A percentile compares a stretch with the other conserved stretches of the same genome.
Evolutionary conservation across 30 jellyfish, hydroid and myxozoan species (phyloP).

Genomic region (Nemopilema nomurai): DNA sequence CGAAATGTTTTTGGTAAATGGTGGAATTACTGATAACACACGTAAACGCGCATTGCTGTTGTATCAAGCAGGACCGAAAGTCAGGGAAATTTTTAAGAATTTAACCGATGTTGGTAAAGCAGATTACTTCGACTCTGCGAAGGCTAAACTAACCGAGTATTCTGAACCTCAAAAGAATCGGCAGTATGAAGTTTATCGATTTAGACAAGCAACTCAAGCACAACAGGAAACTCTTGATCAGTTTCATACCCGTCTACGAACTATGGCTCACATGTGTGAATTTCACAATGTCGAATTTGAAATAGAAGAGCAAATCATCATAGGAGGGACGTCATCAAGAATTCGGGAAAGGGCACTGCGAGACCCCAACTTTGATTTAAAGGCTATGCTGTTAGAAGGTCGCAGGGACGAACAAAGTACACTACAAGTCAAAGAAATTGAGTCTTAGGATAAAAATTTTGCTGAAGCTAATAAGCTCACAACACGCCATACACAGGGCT

Average conservation of each 20-base stretch:
- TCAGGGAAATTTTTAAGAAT: slow-evolving; percentile 28
- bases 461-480: slow-evolving; percentile 17
- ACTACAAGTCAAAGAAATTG: too few species aligned
- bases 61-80: slow-evolving; percentile 53
- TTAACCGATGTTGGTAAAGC: slow-evolving; percentile 22
- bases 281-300: slow-evolving; percentile 32
- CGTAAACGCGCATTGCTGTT: slow-evolving; percentile 22
- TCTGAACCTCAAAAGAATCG: slow-evolving; percentile 52
- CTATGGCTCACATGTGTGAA: slow-evolving; percentile 34
- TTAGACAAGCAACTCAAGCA: slow-evolving; percentile 41
- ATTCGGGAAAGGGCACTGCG: slow-evolving; percentile 40
- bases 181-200: slow-evolving; percentile 39
- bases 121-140: slow-evolving; percentile 19
- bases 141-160: slow-evolving; percentile 12
- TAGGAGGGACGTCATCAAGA: slow-evolving; percentile 42
- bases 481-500: too few species aligned
- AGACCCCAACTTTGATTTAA: slow-evolving; percentile 18
- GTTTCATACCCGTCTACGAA: slow-evolving; percentile 44
- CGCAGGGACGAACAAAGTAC: slow-evolving; percentile 45
- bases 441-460: background rate
- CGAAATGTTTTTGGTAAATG: slow-evolving; percentile 32
- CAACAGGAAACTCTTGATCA: slow-evolving; percentile 34
- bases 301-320: too few species aligned
- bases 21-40: slow-evolving; percentile 44
- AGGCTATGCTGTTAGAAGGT: slow-evolving; percentile 56